A percentile compares a stretch with the other conserved stretches of the same genome.
phyloP scores from a whole-genome alignment of 2,113 vertebrate genomes.

The Bambusicola thoracicus region DNA sequence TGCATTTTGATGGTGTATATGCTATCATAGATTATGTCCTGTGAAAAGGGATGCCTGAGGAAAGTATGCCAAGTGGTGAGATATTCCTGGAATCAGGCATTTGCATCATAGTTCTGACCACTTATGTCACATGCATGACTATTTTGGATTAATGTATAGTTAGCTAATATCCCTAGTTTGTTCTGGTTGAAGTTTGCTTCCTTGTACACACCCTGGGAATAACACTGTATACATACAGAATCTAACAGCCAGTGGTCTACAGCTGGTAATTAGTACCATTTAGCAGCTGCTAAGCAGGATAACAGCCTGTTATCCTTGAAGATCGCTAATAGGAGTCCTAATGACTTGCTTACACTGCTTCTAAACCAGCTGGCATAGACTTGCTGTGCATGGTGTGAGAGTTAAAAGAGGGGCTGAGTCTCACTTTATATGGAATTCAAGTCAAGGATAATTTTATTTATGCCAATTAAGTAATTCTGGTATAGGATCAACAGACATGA shows the following conservation, averaged over 20 bases:
- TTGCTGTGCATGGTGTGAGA: neutral
- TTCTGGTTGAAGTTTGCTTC: neutral
- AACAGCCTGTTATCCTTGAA: conserved; percentile 23
- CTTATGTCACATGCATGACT: fast-evolving
- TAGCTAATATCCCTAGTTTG: neutral
- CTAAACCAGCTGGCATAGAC: conserved; percentile 20
- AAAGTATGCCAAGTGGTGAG: neutral
- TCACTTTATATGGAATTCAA: neutral
- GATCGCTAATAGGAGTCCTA: neutral
- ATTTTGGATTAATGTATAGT: neutral
- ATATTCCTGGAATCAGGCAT: neutral
- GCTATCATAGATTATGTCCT: neutral
- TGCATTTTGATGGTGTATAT: neutral
- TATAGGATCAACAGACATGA: neutral
- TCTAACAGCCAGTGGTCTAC: neutral
- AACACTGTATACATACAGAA: neutral
- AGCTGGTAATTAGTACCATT: conserved; percentile 36
- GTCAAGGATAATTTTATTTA: conserved; percentile 47
- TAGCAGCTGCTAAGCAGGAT: conserved; percentile 32
- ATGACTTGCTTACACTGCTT: conserved; percentile 12
- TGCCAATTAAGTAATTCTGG: neutral
- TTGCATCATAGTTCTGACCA: neutral
- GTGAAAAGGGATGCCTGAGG: neutral
- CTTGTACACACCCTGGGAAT: neutral
- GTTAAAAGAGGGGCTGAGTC: neutral